phyloP scores from a whole-genome alignment of 35 echinoderm and acorn worm species.

The Holothuria glaberrima region DNA sequence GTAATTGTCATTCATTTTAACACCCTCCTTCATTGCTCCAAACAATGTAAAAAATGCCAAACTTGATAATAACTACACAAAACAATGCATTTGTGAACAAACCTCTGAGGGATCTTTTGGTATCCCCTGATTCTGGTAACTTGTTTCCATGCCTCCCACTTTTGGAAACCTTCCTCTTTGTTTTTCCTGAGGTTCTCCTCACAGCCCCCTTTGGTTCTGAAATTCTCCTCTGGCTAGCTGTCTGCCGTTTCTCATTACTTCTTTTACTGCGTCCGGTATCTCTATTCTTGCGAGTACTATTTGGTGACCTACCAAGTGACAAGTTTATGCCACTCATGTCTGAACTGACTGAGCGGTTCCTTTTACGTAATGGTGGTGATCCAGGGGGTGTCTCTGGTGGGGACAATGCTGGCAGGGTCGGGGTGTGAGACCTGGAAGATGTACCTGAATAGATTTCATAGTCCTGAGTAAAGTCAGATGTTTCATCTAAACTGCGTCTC shows the following conservation, averaged over 20 bases:
- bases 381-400: slow-evolving; percentile 72
- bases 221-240: slow-evolving; percentile 11
- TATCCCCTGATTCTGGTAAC: not conserved
- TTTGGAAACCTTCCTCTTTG: slow-evolving; percentile 55
- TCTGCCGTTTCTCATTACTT: slow-evolving; percentile 35
- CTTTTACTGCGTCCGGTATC: slow-evolving; percentile 25
- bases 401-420: slow-evolving; percentile 77
- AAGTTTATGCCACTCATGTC: not conserved
- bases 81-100: not conserved
- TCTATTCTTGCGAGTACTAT: slow-evolving; percentile 16
- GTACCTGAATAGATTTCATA: slow-evolving; percentile 67
- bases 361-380: slow-evolving; percentile 54
- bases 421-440: slow-evolving; percentile 86
- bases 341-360: slow-evolving; percentile 59
- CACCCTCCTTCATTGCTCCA: too few relatives aligned
- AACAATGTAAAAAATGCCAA: too few relatives aligned
- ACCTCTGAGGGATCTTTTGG: slow-evolving; percentile 71
- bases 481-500: slow-evolving; percentile 6
- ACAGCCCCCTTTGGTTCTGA: slow-evolving; percentile 51
- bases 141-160: slow-evolving; percentile 48
- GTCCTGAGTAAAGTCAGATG: slow-evolving; percentile 61
- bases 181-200: slow-evolving; percentile 60
- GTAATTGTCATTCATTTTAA: too few relatives aligned
- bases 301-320: slow-evolving; percentile 3
- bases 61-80: too few relatives aligned